These are phyloP conservation scores for Psephotus haematonotus DNA, from an alignment of 2,113 vertebrate species.

Conservation along the genomic window DNA sequence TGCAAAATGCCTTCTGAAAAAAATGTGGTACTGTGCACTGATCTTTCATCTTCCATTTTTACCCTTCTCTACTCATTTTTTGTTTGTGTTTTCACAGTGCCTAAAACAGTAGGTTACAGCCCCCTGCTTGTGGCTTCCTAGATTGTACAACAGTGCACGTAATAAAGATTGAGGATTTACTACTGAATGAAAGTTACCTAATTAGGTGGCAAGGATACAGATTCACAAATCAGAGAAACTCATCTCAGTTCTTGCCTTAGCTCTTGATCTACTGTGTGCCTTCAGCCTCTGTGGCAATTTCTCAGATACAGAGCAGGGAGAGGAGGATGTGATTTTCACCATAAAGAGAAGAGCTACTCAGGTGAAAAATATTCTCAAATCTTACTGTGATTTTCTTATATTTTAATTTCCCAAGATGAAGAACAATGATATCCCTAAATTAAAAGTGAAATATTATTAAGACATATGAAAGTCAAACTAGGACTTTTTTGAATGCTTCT, in stretches of 20 bases:
- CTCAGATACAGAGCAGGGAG: background rate
- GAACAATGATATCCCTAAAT: background rate
- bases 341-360: background rate
- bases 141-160: background rate
- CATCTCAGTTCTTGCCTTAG: background rate
- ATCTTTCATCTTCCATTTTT: background rate
- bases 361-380: background rate
- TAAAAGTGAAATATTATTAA: background rate
- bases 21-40: background rate
- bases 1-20: background rate
- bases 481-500: background rate
- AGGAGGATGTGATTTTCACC: background rate
- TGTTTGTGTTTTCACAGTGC: background rate
- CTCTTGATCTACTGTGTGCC: background rate
- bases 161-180: background rate
- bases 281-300: background rate
- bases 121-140: background rate
- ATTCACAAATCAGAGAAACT: background rate
- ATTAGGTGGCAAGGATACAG: background rate
- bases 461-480: background rate
- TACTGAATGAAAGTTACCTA: background rate
- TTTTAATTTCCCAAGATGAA: background rate
- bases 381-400: background rate
- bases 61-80: background rate
- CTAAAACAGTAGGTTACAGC: background rate